These are phyloP conservation scores for Recurvirostra avosetta DNA, from an alignment of 2,113 vertebrate genomes.

Conservation along the genomic window DNA sequence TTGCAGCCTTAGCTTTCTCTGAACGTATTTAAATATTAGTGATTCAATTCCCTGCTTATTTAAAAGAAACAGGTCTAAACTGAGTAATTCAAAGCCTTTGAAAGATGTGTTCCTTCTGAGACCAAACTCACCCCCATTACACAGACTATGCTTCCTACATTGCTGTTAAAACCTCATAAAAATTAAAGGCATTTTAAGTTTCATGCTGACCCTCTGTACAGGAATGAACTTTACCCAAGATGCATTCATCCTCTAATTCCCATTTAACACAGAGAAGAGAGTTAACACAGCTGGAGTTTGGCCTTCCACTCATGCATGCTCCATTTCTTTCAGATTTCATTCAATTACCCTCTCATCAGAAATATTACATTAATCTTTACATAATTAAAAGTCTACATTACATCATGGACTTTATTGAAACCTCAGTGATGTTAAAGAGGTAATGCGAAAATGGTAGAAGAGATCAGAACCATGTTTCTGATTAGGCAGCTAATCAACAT, in stretches of 20 bases:
- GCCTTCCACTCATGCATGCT: constrained; percentile 1
- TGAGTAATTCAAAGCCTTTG: neutral
- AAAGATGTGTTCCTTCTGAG: neutral
- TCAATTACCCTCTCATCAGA: constrained; percentile 49
- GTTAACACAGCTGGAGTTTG: constrained; percentile 13
- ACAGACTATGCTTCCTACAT: neutral
- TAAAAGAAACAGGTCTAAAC: neutral
- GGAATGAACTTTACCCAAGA: neutral
- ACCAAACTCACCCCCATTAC: neutral
- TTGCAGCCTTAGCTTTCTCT: neutral
- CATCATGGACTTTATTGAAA: constrained; percentile 5
- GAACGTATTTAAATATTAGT: neutral
- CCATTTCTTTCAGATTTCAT: constrained; percentile 40
- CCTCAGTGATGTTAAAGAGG: neutral
- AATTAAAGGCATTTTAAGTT: constrained; percentile 1
- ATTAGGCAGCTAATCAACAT: constrained; percentile 18
- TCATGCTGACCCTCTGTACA: neutral
- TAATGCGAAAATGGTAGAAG: neutral
- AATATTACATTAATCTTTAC: constrained; percentile 50
- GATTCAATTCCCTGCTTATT: neutral
- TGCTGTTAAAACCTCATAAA: constrained; percentile 12
- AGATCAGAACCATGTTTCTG: neutral
- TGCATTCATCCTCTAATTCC: neutral
- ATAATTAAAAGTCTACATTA: constrained; percentile 35
- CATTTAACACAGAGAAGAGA: neutral